Conservation (phyloP, 2,888 invertebrate genomes). For the Alloscopus bannaensis region DNA sequence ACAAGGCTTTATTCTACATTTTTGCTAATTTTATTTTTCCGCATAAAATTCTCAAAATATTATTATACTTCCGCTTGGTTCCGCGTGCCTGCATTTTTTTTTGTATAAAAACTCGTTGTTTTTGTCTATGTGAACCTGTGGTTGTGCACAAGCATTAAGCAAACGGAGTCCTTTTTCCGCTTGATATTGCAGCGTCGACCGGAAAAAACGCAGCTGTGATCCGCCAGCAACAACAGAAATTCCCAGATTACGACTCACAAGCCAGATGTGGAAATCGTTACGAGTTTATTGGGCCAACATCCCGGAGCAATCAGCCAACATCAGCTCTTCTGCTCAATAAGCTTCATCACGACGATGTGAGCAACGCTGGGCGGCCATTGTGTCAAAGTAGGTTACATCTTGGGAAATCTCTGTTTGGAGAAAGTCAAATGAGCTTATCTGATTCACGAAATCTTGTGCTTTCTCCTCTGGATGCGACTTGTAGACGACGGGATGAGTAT, state of each 20-base stretch:
- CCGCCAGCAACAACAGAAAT: slow-evolving; percentile 63
- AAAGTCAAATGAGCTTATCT: too few species aligned
- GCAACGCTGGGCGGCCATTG: slow-evolving; percentile 33
- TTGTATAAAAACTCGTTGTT: background rate
- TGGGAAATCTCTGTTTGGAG: background rate
- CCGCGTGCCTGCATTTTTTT: too few species aligned
- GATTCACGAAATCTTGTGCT: slow-evolving; percentile 20
- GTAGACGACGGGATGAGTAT: slow-evolving; percentile 54
- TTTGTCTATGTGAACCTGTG: too few species aligned
- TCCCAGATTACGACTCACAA: slow-evolving; percentile 70
- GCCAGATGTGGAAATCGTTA: slow-evolving; percentile 69
- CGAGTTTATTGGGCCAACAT: slow-evolving; percentile 68
- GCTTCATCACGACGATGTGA: slow-evolving; percentile 26
- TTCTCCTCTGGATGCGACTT: slow-evolving; percentile 18
- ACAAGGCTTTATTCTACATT: slow-evolving; percentile 8
- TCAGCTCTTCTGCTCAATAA: slow-evolving; percentile 43
- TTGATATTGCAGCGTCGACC: background rate
- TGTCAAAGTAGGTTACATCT: slow-evolving; percentile 45
- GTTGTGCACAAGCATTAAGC: too few species aligned
- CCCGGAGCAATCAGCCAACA: too few species aligned
- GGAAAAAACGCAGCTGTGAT: slow-evolving; percentile 49
- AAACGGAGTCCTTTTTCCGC: background rate
- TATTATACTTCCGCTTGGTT: too few species aligned
- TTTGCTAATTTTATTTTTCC: slow-evolving; percentile 13
- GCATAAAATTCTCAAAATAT: too few species aligned